Evolutionary conservation across 2,113 vertebrate genomes (phyloP).

Genomic region (Ciconia maguari): DNA sequence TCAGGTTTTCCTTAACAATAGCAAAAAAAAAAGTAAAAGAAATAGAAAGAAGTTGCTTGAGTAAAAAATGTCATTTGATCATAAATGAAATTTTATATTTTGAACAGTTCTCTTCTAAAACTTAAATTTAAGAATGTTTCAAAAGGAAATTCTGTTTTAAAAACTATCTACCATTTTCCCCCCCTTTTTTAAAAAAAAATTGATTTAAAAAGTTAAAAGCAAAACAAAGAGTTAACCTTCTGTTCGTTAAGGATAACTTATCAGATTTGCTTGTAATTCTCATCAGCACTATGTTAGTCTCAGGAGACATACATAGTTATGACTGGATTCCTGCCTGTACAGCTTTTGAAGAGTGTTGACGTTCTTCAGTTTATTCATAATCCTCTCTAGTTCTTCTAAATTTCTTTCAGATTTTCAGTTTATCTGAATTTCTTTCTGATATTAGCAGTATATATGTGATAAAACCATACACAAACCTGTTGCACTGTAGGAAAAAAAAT

Average conservation of each 20-base stretch:
- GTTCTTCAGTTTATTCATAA: background rate
- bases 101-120: background rate
- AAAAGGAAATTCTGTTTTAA: background rate
- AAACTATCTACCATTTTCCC: rapidly evolving
- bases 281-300: background rate
- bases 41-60: background rate
- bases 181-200: background rate
- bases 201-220: background rate
- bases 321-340: background rate
- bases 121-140: background rate
- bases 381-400: background rate
- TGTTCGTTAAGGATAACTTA: background rate
- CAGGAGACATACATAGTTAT: background rate
- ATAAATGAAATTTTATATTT: background rate
- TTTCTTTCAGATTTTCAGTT: too few relatives aligned
- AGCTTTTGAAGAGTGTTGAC: background rate
- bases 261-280: background rate
- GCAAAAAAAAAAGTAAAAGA: background rate
- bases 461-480: background rate
- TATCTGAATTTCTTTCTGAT: background rate
- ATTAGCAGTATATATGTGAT: background rate
- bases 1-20: rapidly evolving
- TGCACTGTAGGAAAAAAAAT: background rate
- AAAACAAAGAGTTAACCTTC: background rate
- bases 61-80: background rate